Evolutionary conservation across 2,888 invertebrate genomes (phyloP).

Genomic region (Monopis laevigella): DNA sequence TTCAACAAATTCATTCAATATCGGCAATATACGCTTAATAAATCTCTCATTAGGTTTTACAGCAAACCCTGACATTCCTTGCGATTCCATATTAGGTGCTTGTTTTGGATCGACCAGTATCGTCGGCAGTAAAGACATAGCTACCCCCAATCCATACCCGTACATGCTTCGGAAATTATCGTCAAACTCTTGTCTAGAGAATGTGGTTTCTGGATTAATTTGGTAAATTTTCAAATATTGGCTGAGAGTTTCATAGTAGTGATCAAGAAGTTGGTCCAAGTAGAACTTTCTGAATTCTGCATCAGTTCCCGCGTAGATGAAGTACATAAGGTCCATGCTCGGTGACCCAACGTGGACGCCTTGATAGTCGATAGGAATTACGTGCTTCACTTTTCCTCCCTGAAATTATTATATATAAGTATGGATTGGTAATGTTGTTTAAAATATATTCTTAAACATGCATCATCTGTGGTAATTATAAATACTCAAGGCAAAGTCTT

Average conservation of each 20-base stretch:
- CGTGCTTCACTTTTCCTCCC: constrained; percentile 9
- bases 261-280: background rate
- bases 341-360: constrained; percentile 1
- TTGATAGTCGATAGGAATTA: constrained; percentile 13
- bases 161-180: constrained; percentile 17
- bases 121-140: constrained; percentile 4
- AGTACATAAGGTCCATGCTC: constrained; percentile 10
- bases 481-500: too few species aligned
- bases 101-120: background rate
- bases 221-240: background rate
- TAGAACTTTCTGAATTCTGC: constrained; percentile 7
- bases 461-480: too few species aligned
- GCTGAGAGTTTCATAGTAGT: constrained; percentile 4
- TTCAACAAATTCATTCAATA: constrained; percentile 1
- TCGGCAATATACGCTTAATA: background rate
- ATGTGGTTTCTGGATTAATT: background rate
- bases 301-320: constrained; percentile 13
- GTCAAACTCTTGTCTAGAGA: constrained; percentile 7
- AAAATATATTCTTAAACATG: too few species aligned
- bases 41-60: constrained; percentile 5
- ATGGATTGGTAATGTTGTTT: too few species aligned
- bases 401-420: too few species aligned
- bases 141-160: background rate
- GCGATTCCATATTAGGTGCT: background rate
- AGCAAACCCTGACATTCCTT: constrained; percentile 6